These are phyloP conservation scores for Capricornis sumatraensis DNA, from an alignment of 2,113 vertebrate genomes.

Conservation along the genomic window DNA sequence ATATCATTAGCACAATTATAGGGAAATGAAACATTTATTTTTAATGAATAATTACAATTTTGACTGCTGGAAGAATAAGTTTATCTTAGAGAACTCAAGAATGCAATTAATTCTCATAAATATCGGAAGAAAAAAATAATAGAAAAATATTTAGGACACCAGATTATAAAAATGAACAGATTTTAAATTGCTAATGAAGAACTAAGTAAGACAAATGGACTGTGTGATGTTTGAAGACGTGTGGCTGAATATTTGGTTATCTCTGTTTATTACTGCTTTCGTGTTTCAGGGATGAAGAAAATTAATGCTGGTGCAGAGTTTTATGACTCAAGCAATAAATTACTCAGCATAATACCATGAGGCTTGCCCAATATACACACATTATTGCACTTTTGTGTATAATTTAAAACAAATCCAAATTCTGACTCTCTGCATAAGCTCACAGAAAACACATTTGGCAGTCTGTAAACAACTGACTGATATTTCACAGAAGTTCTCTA, in stretches of 20 bases:
- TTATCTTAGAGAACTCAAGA: background rate
- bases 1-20: background rate
- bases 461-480: background rate
- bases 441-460: constrained; percentile 7
- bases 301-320: background rate
- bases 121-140: background rate
- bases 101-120: background rate
- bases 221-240: background rate
- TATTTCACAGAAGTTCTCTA: background rate
- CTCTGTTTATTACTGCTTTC: background rate
- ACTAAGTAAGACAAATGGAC: background rate
- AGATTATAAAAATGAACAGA: background rate
- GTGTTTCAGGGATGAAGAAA: background rate
- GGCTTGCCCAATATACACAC: background rate
- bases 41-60: background rate
- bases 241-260: background rate
- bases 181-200: background rate
- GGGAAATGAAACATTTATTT: background rate
- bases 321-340: constrained; percentile 33
- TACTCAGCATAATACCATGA: background rate
- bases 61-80: background rate
- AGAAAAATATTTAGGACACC: background rate
- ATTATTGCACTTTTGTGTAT: background rate
- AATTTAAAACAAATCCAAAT: background rate
- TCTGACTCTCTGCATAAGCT: background rate